A percentile compares a stretch with the other conserved stretches of the same genome.
These are phyloP conservation scores for Poeciliopsis retropinna DNA, from an alignment of 2,113 vertebrate species.

Conservation along the genomic window DNA sequence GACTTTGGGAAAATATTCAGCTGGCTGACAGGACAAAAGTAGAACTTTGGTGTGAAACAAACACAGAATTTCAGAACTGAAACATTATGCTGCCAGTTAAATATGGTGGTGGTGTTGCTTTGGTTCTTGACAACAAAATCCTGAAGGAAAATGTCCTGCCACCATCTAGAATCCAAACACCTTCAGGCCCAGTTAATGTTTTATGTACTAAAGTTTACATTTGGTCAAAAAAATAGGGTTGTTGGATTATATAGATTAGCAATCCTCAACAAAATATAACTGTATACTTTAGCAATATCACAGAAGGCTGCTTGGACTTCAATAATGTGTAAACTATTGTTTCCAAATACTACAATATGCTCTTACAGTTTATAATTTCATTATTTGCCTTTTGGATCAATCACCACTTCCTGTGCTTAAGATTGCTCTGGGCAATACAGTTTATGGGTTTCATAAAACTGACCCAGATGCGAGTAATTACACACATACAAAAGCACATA, in stretches of 20 bases:
- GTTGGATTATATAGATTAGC: not conserved
- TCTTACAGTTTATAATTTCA: slow-evolving; percentile 21
- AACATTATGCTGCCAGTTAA: no score
- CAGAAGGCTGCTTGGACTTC: not conserved
- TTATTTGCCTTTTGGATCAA: slow-evolving; percentile 32
- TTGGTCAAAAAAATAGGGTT: no score
- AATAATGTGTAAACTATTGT: not conserved
- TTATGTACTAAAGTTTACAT: no score
- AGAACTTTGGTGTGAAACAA: no score
- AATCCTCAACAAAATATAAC: not conserved
- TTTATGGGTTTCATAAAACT: slow-evolving; percentile 35
- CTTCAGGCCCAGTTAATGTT: no score
- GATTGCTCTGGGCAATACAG: slow-evolving; percentile 33
- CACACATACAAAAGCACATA: slow-evolving; percentile 2
- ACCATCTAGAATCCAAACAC: no score
- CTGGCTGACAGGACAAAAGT: no score
- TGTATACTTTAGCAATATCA: not conserved
- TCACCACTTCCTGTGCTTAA: slow-evolving; percentile 32
- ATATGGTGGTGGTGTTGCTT: no score
- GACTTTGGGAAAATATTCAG: no score
- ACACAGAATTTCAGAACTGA: no score
- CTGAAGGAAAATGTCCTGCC: no score
- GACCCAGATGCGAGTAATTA: slow-evolving; percentile 53
- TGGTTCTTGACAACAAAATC: no score
- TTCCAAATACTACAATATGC: not conserved